Base-by-base conservation (phyloP, 2,797 vertebrate genomes). In the Artibeus jamaicensis region DNA sequence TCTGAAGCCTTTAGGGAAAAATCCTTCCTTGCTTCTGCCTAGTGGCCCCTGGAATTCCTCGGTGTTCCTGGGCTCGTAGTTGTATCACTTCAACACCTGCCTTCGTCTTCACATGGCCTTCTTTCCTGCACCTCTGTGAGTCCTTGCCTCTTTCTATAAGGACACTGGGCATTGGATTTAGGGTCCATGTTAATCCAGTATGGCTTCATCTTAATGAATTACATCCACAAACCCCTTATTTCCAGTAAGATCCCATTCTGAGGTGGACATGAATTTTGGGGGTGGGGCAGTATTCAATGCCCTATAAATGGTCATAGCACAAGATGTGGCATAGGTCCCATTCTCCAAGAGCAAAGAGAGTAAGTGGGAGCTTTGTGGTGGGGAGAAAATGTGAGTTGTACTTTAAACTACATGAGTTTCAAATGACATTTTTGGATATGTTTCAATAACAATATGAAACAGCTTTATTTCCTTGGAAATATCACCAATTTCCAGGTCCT, bases 401-500 rank as follows among this genome's bases (percentile, higher is more conserved):
- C 9, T 85, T 90, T 84, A 84, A 96, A 19, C 11, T 37, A 39
- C 6, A 77, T 57, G 32, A 68, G 21, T 83, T 65, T 77, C 50
- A 93, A 78, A 59, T 77, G 59, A 48, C 16, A 48, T 77, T 77
- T 77, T 65, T 91, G 42, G 29, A 88, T 91, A 42, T n/a, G 15
- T 93, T 95, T 85, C 79, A 86, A 44, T 34, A n/a, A 83, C 18
- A 89, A 42, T 50, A 73, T 89, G 70, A 44, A 92, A 83, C 14
- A 59, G 21, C 32, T 89, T 78, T 67, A 62, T 76, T 94, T 91
- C 24, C 39, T 78, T 68, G 48, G 29, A 88, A 85, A 22, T 62
- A 57, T 57, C 32, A 85, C 29, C 53, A 22, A 70, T 81, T 92
- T 95, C 34, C 71, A 82, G 86, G 39, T 22, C 34, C 42, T 34